Evolutionary conservation across 2,797 vertebrate species (phyloP).

Genomic region (Arnoldichthys spilopterus): DNA sequence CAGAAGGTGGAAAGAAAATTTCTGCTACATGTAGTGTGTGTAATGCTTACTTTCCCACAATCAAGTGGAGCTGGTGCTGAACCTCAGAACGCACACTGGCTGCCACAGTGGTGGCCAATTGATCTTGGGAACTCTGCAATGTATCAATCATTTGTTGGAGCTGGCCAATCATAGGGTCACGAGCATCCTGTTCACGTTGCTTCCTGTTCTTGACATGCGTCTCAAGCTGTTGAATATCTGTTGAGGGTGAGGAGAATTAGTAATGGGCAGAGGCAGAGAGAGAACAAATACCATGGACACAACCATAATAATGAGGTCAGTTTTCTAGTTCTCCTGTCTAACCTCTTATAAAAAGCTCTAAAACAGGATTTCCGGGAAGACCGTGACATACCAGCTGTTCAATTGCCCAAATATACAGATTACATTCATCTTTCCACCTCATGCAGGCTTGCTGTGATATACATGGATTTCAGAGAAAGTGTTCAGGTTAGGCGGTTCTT

Average conservation of each 20-base stretch:
- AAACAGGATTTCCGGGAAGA: constrained; percentile 1
- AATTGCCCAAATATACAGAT: constrained; percentile 9
- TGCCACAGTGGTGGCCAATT: constrained; percentile 84
- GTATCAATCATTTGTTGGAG: constrained; percentile 87
- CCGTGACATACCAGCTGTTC: constrained; percentile 13
- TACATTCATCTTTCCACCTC: not conserved
- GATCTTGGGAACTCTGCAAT: constrained; percentile 88
- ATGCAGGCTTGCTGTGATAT: not conserved
- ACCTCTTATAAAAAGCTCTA: constrained; percentile 8
- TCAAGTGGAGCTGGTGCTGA: constrained; percentile 93
- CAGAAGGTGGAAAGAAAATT: not conserved
- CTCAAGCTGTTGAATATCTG: constrained; percentile 95
- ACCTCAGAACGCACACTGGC: constrained; percentile 87
- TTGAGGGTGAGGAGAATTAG: constrained; percentile 1
- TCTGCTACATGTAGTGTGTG: not conserved
- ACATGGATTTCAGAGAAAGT: not conserved
- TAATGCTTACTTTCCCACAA: constrained; percentile 89
- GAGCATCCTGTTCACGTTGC: constrained; percentile 86
- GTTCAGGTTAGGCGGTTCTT: constrained; percentile 59
- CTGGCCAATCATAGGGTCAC: constrained; percentile 87
- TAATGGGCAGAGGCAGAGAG: not conserved
- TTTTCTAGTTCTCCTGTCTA: not conserved
- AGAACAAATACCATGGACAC: not conserved
- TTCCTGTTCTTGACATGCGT: constrained; percentile 88
- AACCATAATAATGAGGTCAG: not conserved